Conservation (phyloP, 2,888 invertebrate genomes). For the Lycophotia porphyrea region DNA sequence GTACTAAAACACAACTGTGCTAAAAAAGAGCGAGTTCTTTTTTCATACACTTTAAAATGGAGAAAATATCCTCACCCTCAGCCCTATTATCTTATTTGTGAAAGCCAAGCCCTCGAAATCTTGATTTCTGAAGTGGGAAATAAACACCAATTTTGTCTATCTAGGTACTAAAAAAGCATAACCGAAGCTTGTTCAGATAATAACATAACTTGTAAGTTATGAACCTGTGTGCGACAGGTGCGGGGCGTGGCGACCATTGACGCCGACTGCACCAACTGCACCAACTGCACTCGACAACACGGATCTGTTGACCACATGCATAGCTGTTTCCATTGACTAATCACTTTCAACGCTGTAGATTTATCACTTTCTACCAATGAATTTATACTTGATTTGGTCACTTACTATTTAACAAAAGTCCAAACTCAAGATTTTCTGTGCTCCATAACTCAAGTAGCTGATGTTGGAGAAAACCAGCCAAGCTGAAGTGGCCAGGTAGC, state of each 20-base stretch:
- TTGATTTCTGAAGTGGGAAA: background rate
- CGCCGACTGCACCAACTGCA: conserved; percentile 29
- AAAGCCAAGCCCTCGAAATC: background rate
- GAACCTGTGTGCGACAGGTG: conserved; percentile 33
- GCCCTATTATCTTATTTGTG: background rate
- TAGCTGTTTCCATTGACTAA: conserved; percentile 44
- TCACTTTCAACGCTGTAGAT: conserved; percentile 8
- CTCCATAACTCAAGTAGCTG: background rate
- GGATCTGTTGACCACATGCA: conserved; percentile 17
- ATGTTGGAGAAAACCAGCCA: background rate
- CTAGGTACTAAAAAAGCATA: background rate
- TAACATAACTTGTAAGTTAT: conserved; percentile 17
- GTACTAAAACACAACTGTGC: background rate
- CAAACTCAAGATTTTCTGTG: background rate
- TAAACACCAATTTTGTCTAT: background rate
- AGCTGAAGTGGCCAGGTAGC: background rate
- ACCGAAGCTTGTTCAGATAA: background rate
- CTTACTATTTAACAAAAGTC: background rate
- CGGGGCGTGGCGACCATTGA: conserved; percentile 51
- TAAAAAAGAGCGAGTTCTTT: background rate
- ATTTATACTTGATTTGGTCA: background rate
- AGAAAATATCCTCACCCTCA: background rate
- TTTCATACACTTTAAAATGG: background rate
- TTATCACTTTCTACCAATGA: background rate
- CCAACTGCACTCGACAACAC: conserved; percentile 16